These are phyloP conservation scores for Xylocampa areola DNA, from an alignment of 2,888 invertebrate species.

Conservation along the genomic window DNA sequence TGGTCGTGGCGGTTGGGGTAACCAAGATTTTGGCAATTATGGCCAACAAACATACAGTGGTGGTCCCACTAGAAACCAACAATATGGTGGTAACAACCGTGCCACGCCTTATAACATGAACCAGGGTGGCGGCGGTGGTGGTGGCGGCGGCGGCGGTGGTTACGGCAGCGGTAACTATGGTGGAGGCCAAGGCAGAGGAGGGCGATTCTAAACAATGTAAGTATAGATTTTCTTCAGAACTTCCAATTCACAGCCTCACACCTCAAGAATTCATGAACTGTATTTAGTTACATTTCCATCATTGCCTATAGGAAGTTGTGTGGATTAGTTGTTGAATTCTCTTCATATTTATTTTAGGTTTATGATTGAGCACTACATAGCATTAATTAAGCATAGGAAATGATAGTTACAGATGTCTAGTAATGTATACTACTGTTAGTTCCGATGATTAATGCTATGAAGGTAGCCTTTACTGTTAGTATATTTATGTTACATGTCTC, in stretches of 20 bases:
- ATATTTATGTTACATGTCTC: slow-evolving; percentile 77
- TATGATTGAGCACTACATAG: slow-evolving; percentile 80
- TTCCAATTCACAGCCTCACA: slow-evolving; percentile 61
- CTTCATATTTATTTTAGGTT: slow-evolving; percentile 64
- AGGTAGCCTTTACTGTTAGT: slow-evolving; percentile 79
- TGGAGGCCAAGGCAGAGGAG: slow-evolving; percentile 81
- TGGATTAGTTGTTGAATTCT: slow-evolving; percentile 62
- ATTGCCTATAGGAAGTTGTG: slow-evolving; percentile 62
- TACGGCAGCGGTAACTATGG: slow-evolving; percentile 79
- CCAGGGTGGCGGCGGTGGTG: slow-evolving; percentile 89
- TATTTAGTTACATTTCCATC: slow-evolving; percentile 53
- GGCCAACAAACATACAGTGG: slow-evolving; percentile 96
- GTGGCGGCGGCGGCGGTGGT: slow-evolving; percentile 82
- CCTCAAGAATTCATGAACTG: slow-evolving; percentile 60
- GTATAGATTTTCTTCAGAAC: slow-evolving; percentile 62
- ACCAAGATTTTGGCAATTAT: slow-evolving; percentile 93
- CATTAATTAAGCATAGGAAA: slow-evolving; percentile 80
- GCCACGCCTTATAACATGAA: slow-evolving; percentile 93
- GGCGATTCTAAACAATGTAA: slow-evolving; percentile 78
- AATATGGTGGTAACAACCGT: slow-evolving; percentile 92
- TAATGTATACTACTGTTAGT: slow-evolving; percentile 69
- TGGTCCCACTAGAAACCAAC: slow-evolving; percentile 95
- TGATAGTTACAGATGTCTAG: slow-evolving; percentile 61
- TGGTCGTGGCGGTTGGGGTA: slow-evolving; percentile 87
- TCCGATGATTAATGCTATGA: slow-evolving; percentile 85